A percentile compares a stretch with the other conserved stretches of the same genome.
Conservation (phyloP, 2,797 vertebrate genomes). For the Siniperca obscura region DNA sequence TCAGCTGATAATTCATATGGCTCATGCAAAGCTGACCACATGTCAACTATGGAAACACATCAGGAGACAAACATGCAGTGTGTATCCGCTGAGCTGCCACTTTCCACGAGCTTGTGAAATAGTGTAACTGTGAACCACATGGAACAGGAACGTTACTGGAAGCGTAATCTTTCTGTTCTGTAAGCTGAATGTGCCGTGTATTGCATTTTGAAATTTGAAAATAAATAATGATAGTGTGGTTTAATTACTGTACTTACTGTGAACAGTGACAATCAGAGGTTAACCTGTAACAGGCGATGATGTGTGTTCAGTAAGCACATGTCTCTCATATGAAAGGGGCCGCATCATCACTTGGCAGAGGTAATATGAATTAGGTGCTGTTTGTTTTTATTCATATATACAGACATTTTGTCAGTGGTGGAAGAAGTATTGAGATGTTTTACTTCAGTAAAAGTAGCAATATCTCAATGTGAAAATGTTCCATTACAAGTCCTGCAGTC, state of each 20-base stretch:
- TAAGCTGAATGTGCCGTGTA: not conserved
- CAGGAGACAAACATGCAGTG: constrained; percentile 2
- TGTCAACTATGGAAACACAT: constrained; percentile 26
- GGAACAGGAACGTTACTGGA: not conserved
- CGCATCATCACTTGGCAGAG: not conserved
- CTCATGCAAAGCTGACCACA: constrained; percentile 73
- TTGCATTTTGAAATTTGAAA: no score
- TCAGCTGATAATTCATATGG: constrained; percentile 34
- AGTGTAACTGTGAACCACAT: not conserved
- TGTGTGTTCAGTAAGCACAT: not conserved
- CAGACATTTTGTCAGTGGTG: not conserved
- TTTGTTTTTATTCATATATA: no score
- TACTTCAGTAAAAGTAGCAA: not conserved
- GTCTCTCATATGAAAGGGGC: not conserved
- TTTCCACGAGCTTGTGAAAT: not conserved
- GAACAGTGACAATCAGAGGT: not conserved
- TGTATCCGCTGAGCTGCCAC: constrained; percentile 2
- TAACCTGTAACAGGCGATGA: not conserved
- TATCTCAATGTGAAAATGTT: not conserved
- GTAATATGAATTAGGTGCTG: no score
- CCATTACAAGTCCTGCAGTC: not conserved
- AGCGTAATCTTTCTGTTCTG: not conserved
- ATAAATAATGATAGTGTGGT: not conserved
- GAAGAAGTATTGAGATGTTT: not conserved
- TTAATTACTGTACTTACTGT: not conserved